Base-by-base conservation (phyloP, 1,140 invertebrate species). In the Ephestia elutella region DNA sequence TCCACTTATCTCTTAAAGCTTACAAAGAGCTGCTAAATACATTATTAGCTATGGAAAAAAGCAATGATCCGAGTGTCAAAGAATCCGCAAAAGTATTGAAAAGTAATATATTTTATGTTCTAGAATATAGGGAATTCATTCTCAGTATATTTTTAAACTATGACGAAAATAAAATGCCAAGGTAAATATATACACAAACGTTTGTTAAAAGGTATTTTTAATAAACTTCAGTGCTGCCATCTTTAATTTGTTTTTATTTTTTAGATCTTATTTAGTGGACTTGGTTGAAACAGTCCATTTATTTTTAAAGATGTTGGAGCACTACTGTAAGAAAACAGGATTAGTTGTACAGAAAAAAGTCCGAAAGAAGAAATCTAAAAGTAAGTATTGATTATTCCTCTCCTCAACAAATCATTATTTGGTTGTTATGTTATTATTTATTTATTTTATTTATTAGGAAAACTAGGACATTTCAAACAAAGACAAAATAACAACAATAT, bases 61-160 rank as follows among this genome's bases (percentile, higher is more conserved):
- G 91, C 49, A 69, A 82, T 2, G 94, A 95, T 75, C 80, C 89
- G 49, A 87, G 87, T 28, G 92, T 97, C n/a, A 90, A 91, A 60
- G 93, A 94, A 25, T 94, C 95, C 0, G 92, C 95, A 50, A 93
- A 93, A 89, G 94, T 97, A 58, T 93, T 99, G 64, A 96, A 98
- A 87, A 95, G 94, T 79, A 96, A 96, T 88, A 92, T 99, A 64
- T 98, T 98, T 87, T 98, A 99, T 85, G 94, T 97, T 10, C 90
- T 96, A 60, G 98, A 99, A 86, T 99, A 98, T 89, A 91, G 97
- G 63, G 97, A 99, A 85, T 93, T 98, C 68, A 92, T 97, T 74
- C 84, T 97, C 25, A 91, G 91, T 44, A 91, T 96, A 56, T 86
- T 98, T 63, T 89, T 95, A 30, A 93, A 92, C 66, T 99, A 94